Evolutionary conservation across 2,797 vertebrate genomes (phyloP).

Genomic region (Prionace glauca): DNA sequence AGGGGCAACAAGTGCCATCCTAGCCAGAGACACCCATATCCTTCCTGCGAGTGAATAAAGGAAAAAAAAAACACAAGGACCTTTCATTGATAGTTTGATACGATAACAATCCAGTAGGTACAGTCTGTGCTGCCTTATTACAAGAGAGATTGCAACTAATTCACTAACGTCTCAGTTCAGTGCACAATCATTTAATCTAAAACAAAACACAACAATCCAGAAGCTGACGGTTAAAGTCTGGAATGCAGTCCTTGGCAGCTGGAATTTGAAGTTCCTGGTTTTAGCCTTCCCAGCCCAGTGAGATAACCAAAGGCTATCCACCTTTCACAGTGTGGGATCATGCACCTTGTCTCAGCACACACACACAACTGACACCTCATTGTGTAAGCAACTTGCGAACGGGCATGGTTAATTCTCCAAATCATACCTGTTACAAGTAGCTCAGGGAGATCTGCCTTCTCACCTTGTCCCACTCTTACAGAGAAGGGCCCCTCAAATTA

Average conservation of each 20-base stretch:
- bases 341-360: no score
- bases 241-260: not conserved
- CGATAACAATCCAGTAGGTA: not conserved
- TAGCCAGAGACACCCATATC: not conserved
- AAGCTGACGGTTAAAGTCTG: not conserved
- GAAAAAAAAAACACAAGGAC: not conserved
- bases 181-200: not conserved
- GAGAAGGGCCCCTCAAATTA: no score
- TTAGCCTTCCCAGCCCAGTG: no score
- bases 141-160: not conserved
- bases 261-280: not conserved
- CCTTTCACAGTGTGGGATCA: not conserved
- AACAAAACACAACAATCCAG: not conserved
- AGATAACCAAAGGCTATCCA: not conserved
- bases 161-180: not conserved
- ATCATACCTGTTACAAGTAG: not conserved
- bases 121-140: not conserved
- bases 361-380: not conserved
- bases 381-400: not conserved
- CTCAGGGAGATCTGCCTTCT: no score
- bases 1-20: not conserved
- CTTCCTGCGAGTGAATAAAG: not conserved
- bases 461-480: no score
- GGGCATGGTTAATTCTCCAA: not conserved
- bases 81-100: not conserved